Evolutionary conservation across 1,140 invertebrate genomes (phyloP), one percentile per base, ranked within the genome.

Genomic region (Pygmarrhopalites habei): DNA sequence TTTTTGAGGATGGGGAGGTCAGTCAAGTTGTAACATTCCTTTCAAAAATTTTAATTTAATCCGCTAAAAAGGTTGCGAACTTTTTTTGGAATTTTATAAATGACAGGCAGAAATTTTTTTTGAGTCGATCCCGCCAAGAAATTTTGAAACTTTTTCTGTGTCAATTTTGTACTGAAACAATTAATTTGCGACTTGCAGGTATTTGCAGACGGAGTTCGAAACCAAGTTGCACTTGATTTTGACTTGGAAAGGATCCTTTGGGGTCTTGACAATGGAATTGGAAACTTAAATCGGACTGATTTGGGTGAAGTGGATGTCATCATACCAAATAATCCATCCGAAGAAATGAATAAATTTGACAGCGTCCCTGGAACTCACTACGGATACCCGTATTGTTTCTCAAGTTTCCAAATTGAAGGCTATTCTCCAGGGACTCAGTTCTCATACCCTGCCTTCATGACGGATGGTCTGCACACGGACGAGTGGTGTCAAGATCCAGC

Each of bases 361-460:
- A 5, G 35, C 15, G 41, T 52, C 26, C 43, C 64, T 3, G 64
- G 64, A 3, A 56, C 61, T 7, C 53, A 61, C 35, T 66, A 69
- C 57, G 65, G 68, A 4, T 70, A 70, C 44, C 68, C 68, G 1
- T 70, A 65, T 30, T 70, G 68, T 23, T 70, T 60, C 17, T 55
- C 30, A 19, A 52, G 58, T 17, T 25, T 62, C 46, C 25, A 52
- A 1, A 58, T 70, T 1, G 2, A 5, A 21, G 60, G 59, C 10
- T 51, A 62, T 32, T 7, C n/a, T 0, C 17, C 47, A 12, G 62
- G 64, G 0, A 53, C 62, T 10, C 68, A 70, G 32, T 67, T 64
- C 26, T 58, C 68, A 15, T 65, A 59, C 61, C 68, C 68, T 3
- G 7, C 19, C 7, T 64, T 65, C 19, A 66, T 70, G 68, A 30